Percentiles rank a stretch among this genome's conserved stretches.
Evolutionary conservation across 2,113 vertebrate genomes (phyloP).

Genomic region (Suricata suricatta): DNA sequence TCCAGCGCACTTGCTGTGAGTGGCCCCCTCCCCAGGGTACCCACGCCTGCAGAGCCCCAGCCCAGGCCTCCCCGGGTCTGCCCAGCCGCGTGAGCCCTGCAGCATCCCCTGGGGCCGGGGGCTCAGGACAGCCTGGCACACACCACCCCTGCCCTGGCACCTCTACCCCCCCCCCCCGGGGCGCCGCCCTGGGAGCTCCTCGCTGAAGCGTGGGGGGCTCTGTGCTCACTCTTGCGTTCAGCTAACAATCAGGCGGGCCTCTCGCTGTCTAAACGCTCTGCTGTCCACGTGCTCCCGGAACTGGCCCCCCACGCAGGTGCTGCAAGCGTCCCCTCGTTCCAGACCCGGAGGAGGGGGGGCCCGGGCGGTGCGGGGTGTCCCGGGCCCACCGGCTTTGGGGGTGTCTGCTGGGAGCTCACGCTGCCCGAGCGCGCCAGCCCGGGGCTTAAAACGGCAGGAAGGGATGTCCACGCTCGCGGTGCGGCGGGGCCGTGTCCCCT

Average conservation of each 20-base stretch:
- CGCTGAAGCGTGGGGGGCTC: not conserved
- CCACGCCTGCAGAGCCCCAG: not conserved
- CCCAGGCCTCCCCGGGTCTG: too few species aligned
- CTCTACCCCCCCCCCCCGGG: fast-evolving
- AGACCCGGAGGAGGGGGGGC: too few species aligned
- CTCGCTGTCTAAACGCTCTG: not conserved
- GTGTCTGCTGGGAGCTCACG: not conserved
- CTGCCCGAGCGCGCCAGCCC: not conserved
- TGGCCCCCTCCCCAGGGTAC: not conserved
- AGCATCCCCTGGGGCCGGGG: not conserved
- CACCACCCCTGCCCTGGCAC: not conserved
- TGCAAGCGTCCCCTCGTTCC: not conserved
- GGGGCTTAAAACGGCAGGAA: fast-evolving
- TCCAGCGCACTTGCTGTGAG: not conserved
- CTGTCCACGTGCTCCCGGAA: not conserved
- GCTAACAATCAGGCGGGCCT: not conserved
- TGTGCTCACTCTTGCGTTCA: not conserved
- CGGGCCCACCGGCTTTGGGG: fast-evolving
- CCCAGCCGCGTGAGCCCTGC: not conserved
- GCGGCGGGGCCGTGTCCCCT: not conserved
- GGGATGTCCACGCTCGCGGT: not conserved
- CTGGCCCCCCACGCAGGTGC: not conserved
- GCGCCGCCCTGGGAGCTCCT: not conserved
- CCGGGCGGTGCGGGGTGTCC: fast-evolving
- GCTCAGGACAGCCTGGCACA: not conserved